Base-by-base conservation (phyloP, 2,797 vertebrate genomes). In the Malurus splendens region DNA sequence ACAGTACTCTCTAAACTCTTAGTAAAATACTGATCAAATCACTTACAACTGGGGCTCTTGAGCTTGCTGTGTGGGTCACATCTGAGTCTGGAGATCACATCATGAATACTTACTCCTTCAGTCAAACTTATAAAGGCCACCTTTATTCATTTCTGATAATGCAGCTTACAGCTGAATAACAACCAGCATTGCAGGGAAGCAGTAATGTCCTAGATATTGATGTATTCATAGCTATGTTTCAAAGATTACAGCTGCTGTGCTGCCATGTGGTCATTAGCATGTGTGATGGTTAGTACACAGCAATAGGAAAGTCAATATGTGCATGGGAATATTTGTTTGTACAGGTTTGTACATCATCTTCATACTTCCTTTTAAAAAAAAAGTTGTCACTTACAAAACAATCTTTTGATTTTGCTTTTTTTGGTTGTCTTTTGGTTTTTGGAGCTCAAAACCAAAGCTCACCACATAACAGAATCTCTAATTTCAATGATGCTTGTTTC, bases 1-100 rank as follows among this genome's bases (percentile, higher is more conserved):
- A 70, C 28, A 27, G 38, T 67, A 22, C 44, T 61, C 75, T 90
- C 54, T 74, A 82, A 87, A 73, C 65, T 73, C 48, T 55, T 90
- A 47, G 6, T 94, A 73, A 77, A 86, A 71, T 30, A 55, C 25
- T 52, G 28, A 56, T 93, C 32, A 66, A 56, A 71, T 73, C 52
- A 50, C 57, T 86, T 60, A 33, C 3, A 82, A 30, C 17, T 38
- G 30, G 7, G 59, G 27, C 60, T 77, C 82, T 89, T 68, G 68
- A 80, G 47, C 16, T 62, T 55, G 32, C 30, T 66, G 12, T 22
- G 18, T 67, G 67, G 25, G 51, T 86, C 73, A 32, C 76, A 47
- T 87, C 48, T 68, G 59, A 86, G 39, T 61, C 50, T 45, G 44
- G 38, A 86, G 44, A 77, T 82, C 32, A 13, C 6, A 44, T 81